Evolutionary conservation across 2,113 vertebrate species (phyloP).

Genomic region (Anhinga anhinga): DNA sequence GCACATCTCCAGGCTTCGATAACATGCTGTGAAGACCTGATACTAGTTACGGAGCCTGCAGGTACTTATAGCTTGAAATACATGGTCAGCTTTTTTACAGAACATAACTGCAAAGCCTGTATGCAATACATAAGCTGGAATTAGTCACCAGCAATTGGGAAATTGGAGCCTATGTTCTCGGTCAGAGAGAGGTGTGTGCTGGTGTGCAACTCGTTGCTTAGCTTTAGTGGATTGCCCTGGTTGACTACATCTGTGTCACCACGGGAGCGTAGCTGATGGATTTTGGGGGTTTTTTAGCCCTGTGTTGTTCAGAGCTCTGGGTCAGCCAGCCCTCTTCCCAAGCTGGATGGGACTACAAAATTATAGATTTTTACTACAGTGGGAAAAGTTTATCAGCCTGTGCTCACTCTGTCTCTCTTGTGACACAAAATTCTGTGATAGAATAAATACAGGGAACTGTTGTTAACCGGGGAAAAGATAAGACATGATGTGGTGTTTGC

Average conservation of each 20-base stretch:
- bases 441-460: background rate
- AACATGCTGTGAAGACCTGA: background rate
- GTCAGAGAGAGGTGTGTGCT: background rate
- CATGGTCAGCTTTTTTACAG: background rate
- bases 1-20: background rate
- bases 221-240: background rate
- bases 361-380: background rate
- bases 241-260: background rate
- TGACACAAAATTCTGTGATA: background rate
- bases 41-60: background rate
- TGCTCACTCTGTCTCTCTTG: background rate
- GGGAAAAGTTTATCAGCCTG: background rate
- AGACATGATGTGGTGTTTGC: background rate
- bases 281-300: background rate
- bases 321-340: background rate
- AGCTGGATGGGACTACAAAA: background rate
- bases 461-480: background rate
- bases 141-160: background rate
- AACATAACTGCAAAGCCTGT: rapidly evolving
- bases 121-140: background rate
- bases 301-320: background rate
- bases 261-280: background rate
- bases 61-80: background rate
- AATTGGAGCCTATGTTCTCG: background rate
- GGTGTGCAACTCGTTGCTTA: background rate